These are phyloP conservation scores for Trissolcus japonicus DNA, from an alignment of 2,888 invertebrate species.

Conservation along the genomic window DNA sequence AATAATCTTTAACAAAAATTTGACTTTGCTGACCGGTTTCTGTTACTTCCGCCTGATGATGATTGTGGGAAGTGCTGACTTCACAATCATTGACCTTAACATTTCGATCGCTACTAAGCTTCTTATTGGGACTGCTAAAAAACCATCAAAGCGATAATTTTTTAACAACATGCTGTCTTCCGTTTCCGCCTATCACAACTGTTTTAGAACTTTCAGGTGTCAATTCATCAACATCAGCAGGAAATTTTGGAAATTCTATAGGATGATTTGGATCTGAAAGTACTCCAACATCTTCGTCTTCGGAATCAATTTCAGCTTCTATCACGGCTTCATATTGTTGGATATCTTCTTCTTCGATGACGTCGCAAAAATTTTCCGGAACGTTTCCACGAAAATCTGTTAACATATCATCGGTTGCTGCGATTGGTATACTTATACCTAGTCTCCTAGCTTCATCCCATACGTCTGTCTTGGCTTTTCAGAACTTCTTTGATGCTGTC, in stretches of 20 bases:
- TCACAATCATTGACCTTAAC: slow-evolving; percentile 11
- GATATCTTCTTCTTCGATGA: slow-evolving; percentile 8
- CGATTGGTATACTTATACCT: slow-evolving; percentile 10
- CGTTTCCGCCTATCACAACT: background rate
- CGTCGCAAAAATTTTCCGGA: background rate
- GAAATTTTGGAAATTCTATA: slow-evolving; percentile 2
- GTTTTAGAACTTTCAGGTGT: slow-evolving; percentile 6
- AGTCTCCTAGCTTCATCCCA: background rate
- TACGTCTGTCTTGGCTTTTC: slow-evolving; percentile 26
- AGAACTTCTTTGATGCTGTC: slow-evolving; percentile 11
- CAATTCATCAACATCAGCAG: slow-evolving; percentile 1
- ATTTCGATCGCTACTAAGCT: slow-evolving; percentile 32
- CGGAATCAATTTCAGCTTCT: slow-evolving; percentile 13
- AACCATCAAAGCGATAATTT: slow-evolving; percentile 10
- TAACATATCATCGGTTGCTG: slow-evolving; percentile 9
- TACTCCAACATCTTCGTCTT: slow-evolving; percentile 7
- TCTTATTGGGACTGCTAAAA: slow-evolving; percentile 9
- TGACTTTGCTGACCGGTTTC: background rate
- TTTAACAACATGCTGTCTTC: slow-evolving; percentile 2
- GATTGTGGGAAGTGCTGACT: background rate
- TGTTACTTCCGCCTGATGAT: background rate
- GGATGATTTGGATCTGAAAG: background rate
- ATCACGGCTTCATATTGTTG: slow-evolving; percentile 6
- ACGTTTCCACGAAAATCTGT: background rate
- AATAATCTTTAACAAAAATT: slow-evolving; percentile 42